Evolutionary conservation across 2,113 vertebrate species (phyloP), one percentile per base, ranked within the genome.

Genomic region (Upupa epops): DNA sequence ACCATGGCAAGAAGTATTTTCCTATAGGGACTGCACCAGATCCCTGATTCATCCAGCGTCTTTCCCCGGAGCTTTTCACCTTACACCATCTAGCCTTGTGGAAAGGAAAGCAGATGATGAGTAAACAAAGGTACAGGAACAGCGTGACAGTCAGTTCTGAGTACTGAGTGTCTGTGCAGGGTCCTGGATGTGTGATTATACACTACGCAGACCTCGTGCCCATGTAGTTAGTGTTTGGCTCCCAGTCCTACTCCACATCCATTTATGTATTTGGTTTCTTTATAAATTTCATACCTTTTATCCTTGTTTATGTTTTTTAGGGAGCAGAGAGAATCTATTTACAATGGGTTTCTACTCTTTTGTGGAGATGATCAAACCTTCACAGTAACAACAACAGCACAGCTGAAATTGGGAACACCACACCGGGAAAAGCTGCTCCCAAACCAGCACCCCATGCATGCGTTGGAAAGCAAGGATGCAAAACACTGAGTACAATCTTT

Each of bases 171-270:
- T 26, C 71, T 73, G 46, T 32, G 45, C 58, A 31, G 0, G 1
- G n/a, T 3, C 37, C 19, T 36, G 34, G n/a, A 55, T 18, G 14
- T 9, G 20, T 28, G 16, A 32, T 29, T 37, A 64, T 3, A 60
- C 2, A 1, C 60, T 13, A 37, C 7, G 6, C 0, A 0, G 36
- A 36, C 36, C 63, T 74, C 48, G 51, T 56, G 32, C 36, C 54
- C 3, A 1, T 4, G 16, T 12, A 51, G n/a, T 61, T 59, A 77
- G 22, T n/a, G n/a, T 56, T 74, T 81, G 21, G 20, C 54, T 89
- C 20, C 58, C 52, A 63, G 55, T 78, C 59, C 19, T 65, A 54
- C 29, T 52, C 22, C 64, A 52, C 25, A 64, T 75, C 32, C 20
- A 29, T 0, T 0, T 21, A 26, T 24, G 45, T 48, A 34, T 31